Percentiles rank a stretch among this genome's conserved stretches.
phyloP scores from a whole-genome alignment of 2,888 invertebrate species.

The Himalopsyche tibetana region DNA sequence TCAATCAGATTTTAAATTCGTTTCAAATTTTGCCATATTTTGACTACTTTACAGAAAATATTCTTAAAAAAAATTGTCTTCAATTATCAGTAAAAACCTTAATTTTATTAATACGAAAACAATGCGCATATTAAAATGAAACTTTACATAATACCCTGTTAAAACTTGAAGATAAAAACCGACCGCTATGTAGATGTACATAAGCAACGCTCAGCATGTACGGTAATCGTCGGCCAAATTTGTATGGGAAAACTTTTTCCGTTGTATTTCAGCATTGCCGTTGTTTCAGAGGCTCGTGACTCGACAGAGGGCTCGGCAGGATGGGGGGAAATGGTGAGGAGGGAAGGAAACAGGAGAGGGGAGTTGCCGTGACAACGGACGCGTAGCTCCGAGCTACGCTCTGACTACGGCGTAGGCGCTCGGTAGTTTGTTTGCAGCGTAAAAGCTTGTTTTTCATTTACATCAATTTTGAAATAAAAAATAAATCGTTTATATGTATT shows the following conservation, averaged over 20 bases:
- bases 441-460: not conserved
- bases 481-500: not conserved
- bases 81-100: no score
- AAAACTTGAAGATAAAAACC: constrained; percentile 18
- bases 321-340: constrained; percentile 66
- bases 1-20: no score
- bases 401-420: constrained; percentile 48
- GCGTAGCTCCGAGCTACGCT: constrained; percentile 65
- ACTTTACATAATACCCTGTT: not conserved
- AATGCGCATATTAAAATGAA: no score
- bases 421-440: constrained; percentile 56
- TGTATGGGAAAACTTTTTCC: constrained; percentile 45
- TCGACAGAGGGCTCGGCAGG: constrained; percentile 72
- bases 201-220: constrained; percentile 13
- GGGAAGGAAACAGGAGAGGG: constrained; percentile 66
- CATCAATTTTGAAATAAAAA: not conserved
- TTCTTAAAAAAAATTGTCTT: no score
- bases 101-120: no score
- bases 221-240: constrained; percentile 35
- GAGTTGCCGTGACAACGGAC: constrained; percentile 67
- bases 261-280: constrained; percentile 17
- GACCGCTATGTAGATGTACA: not conserved
- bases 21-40: no score
- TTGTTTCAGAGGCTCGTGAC: constrained; percentile 40
- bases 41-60: no score